A percentile compares a stretch with the other conserved stretches of the same genome.
Evolutionary conservation across 1,140 invertebrate genomes (phyloP).

Genomic region (Penaeus chinensis): DNA sequence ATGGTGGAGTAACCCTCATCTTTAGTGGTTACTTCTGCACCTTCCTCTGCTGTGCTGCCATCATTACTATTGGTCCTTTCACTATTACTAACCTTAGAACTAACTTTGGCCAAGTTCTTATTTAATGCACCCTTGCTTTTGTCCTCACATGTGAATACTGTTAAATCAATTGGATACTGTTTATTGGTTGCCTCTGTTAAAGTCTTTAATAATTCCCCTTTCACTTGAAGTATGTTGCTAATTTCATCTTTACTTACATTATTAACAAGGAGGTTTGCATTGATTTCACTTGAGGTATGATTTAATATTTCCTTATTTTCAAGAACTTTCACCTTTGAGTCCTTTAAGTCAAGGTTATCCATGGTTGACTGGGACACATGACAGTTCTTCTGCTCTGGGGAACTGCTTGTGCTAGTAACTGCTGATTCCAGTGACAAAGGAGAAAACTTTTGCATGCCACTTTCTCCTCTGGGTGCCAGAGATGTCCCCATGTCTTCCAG

Average conservation of each 20-base stretch:
- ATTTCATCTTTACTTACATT: conserved; percentile 43
- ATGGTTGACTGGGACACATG: conserved; percentile 40
- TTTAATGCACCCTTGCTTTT: conserved; percentile 42
- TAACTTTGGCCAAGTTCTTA: conserved; percentile 36
- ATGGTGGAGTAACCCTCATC: conserved; percentile 91
- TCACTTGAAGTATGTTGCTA: conserved; percentile 45
- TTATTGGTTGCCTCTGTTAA: conserved; percentile 15
- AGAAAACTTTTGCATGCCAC: conserved; percentile 25
- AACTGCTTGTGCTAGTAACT: conserved; percentile 29
- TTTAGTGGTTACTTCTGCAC: conserved; percentile 66
- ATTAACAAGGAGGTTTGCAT: conserved; percentile 42
- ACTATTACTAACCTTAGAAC: neutral
- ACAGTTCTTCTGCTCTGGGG: conserved; percentile 47
- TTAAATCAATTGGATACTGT: conserved; percentile 37
- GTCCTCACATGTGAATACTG: conserved; percentile 51
- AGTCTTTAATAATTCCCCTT: conserved; percentile 42
- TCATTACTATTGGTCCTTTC: conserved; percentile 26
- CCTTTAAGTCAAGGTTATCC: conserved; percentile 51
- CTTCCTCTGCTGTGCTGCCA: conserved; percentile 18
- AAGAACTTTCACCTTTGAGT: conserved; percentile 46
- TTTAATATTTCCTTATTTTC: conserved; percentile 25
- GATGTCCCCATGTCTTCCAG: conserved; percentile 5
- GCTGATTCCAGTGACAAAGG: conserved; percentile 46
- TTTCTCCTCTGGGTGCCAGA: conserved; percentile 27
- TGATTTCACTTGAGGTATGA: conserved; percentile 25